Conservation (phyloP, 1,140 invertebrate species). For the Heliconius himera region DNA sequence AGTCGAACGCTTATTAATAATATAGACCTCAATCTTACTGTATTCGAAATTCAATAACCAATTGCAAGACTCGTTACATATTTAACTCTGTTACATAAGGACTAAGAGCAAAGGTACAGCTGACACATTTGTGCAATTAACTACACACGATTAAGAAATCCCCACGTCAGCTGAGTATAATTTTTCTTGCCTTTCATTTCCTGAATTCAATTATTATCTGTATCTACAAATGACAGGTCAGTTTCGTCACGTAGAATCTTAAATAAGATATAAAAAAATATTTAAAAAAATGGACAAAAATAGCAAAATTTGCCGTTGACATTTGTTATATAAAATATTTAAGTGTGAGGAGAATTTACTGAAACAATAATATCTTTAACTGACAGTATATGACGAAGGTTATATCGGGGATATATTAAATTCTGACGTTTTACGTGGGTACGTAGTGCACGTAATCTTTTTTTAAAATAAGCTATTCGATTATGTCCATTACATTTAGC, state of each 20-base stretch:
- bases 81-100: slow-evolving; percentile 34
- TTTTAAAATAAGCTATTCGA: not conserved
- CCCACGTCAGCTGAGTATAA: not conserved
- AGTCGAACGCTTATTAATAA: not conserved
- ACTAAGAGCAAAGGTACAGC: slow-evolving; percentile 16
- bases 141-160: slow-evolving; percentile 32
- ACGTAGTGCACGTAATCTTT: not conserved
- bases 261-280: not conserved
- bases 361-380: slow-evolving; percentile 22
- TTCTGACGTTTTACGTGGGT: slow-evolving; percentile 1
- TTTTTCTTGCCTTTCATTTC: slow-evolving; percentile 31
- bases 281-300: not conserved
- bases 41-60: not conserved
- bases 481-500: not conserved
- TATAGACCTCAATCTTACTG: not conserved
- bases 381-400: slow-evolving; percentile 31
- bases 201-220: not conserved
- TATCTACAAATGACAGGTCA: not conserved
- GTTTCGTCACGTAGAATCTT: not conserved
- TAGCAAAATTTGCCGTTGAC: not conserved
- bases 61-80: slow-evolving; percentile 22
- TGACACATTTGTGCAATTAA: slow-evolving; percentile 40
- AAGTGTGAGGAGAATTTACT: not conserved
- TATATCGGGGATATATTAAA: slow-evolving; percentile 16
- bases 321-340: slow-evolving; percentile 1